A percentile compares a stretch with the other conserved stretches of the same genome.
Evolutionary conservation across 2,113 vertebrate genomes (phyloP).

Genomic region (Orycteropus afer): DNA sequence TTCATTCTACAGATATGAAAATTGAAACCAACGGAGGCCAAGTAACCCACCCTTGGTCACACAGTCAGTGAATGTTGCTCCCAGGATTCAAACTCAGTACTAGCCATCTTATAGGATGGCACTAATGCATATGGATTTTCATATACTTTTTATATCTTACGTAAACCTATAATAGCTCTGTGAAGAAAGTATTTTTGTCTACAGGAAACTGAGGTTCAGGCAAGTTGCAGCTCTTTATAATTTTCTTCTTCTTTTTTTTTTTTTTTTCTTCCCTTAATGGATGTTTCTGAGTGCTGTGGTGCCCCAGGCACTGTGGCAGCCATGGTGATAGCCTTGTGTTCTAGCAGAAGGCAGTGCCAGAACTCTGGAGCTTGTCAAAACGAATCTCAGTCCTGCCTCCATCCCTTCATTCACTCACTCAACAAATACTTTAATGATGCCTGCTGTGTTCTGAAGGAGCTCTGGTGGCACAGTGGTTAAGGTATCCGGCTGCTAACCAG

Average conservation of each 20-base stretch:
- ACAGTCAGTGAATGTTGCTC: too few species aligned
- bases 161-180: neutral
- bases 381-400: neutral
- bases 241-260: neutral
- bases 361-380: neutral
- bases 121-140: too few species aligned
- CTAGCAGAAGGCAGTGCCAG: neutral
- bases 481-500: too few species aligned
- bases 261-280: neutral
- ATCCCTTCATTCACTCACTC: neutral
- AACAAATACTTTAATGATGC: neutral
- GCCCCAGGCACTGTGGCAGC: neutral
- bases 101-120: rapidly evolving
- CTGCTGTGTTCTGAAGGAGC: neutral
- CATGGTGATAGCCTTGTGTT: neutral
- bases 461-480: too few species aligned
- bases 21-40: neutral
- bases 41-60: neutral
- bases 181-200: neutral
- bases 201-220: neutral
- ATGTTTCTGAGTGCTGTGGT: rapidly evolving
- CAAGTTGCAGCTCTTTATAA: rapidly evolving
- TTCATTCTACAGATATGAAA: neutral
- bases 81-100: rapidly evolving
- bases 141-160: neutral